Evolutionary conservation across 2,888 invertebrate genomes (phyloP).

Genomic region (Stegana nigrithorax): DNA sequence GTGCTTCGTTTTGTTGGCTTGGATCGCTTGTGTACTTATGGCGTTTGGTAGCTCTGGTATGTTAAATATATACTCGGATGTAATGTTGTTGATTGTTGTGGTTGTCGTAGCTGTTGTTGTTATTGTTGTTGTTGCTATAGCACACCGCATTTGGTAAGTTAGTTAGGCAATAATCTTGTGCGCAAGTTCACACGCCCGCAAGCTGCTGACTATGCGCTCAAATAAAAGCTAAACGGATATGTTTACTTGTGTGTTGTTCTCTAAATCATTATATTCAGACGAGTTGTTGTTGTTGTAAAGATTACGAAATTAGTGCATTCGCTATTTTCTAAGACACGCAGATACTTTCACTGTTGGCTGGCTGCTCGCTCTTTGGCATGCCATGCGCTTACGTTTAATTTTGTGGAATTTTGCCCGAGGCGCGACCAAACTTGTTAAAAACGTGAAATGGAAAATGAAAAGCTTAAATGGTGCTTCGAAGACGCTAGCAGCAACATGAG

Average conservation of each 20-base stretch:
- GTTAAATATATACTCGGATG: constrained; percentile 14
- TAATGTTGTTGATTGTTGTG: background rate
- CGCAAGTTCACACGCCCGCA: constrained; percentile 46
- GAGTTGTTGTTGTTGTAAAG: constrained; percentile 4
- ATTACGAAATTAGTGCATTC: constrained; percentile 27
- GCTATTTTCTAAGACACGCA: constrained; percentile 12
- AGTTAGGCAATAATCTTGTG: constrained; percentile 7
- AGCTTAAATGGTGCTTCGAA: no score
- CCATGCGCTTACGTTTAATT: no score
- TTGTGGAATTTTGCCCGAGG: no score
- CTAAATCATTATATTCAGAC: no score
- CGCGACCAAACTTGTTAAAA: no score
- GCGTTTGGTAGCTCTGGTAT: constrained; percentile 27
- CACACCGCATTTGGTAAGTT: no score
- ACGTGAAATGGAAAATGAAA: no score
- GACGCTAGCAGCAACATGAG: no score
- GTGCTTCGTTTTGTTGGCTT: no score
- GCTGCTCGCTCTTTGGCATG: no score
- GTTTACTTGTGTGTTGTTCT: no score
- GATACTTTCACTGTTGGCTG: constrained; percentile 35
- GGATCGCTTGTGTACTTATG: constrained; percentile 27
- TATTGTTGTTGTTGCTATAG: constrained; percentile 12
- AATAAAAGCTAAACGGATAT: background rate
- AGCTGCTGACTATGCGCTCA: constrained; percentile 17
- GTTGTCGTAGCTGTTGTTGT: background rate